These are phyloP conservation scores for Gymnarchus niloticus DNA, from an alignment of 2,113 vertebrate genomes.

Conservation along the genomic window DNA sequence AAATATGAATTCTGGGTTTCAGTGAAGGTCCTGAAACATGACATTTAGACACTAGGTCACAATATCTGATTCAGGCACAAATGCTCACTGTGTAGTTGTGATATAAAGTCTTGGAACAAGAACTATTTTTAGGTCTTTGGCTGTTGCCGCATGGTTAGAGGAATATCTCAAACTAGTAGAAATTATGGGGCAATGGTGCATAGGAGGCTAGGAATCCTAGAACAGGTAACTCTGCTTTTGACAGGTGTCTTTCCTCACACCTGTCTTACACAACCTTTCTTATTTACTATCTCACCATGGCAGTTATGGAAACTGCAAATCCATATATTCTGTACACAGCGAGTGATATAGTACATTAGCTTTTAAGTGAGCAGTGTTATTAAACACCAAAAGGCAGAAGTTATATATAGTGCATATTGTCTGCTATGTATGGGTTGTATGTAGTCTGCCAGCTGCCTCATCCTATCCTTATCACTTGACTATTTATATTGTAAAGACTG, in stretches of 20 bases:
- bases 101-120: neutral
- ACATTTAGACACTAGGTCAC: neutral
- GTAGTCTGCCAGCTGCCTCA: neutral
- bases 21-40: neutral
- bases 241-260: neutral
- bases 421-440: neutral
- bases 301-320: neutral
- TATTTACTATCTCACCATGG: neutral
- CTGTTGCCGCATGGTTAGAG: conserved; percentile 2
- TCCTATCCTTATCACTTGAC: neutral
- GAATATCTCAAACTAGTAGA: neutral
- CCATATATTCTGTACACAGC: neutral
- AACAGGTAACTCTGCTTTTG: neutral
- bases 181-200: neutral
- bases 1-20: neutral
- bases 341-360: neutral
- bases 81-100: neutral
- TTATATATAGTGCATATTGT: neutral
- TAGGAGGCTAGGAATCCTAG: neutral
- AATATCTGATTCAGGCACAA: neutral
- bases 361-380: neutral
- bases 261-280: neutral
- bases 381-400: neutral
- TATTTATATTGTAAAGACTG: neutral
- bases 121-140: neutral